Conservation (phyloP, 92 coral and sea anemone species). For the Paragorgia papillata region DNA sequence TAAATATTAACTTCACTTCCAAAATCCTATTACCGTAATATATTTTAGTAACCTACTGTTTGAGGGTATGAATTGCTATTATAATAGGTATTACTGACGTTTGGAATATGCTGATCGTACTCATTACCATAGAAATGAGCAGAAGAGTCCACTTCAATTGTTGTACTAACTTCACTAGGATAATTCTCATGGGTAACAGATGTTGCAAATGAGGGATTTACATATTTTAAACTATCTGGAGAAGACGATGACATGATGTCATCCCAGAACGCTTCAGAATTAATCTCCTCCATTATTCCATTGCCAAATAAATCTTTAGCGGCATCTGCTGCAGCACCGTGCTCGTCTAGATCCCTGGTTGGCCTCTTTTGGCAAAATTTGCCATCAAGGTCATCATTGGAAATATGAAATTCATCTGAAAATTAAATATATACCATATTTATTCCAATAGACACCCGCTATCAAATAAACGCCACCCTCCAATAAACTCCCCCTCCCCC, state of each 20-base stretch:
- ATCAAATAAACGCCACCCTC: too few species aligned
- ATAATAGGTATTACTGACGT: conserved; percentile 29
- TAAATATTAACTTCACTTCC: neutral
- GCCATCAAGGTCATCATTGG: conserved; percentile 81
- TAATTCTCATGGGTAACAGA: conserved; percentile 57
- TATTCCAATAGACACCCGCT: too few species aligned
- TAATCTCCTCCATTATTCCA: conserved; percentile 90
- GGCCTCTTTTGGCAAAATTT: conserved; percentile 51
- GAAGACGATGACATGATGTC: conserved; percentile 94
- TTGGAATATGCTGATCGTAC: conserved; percentile 47
- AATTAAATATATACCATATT: neutral
- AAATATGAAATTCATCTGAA: conserved; percentile 85
- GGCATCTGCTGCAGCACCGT: conserved; percentile 95
- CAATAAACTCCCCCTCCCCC: too few species aligned
- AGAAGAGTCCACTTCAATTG: conserved; percentile 93
- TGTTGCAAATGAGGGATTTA: conserved; percentile 73
- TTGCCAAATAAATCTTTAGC: conserved; percentile 99
- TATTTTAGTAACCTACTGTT: conserved; percentile 25
- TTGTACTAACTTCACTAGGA: conserved; percentile 63
- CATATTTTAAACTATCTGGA: conserved; percentile 63
- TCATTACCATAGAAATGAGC: conserved; percentile 87
- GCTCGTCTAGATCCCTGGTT: conserved; percentile 67
- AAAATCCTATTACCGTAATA: neutral
- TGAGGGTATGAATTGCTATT: conserved; percentile 38
- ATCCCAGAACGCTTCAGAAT: conserved; percentile 96